Evolutionary conservation across 2,888 invertebrate genomes (phyloP).

Genomic region (Caenorhabditis uteleia): DNA sequence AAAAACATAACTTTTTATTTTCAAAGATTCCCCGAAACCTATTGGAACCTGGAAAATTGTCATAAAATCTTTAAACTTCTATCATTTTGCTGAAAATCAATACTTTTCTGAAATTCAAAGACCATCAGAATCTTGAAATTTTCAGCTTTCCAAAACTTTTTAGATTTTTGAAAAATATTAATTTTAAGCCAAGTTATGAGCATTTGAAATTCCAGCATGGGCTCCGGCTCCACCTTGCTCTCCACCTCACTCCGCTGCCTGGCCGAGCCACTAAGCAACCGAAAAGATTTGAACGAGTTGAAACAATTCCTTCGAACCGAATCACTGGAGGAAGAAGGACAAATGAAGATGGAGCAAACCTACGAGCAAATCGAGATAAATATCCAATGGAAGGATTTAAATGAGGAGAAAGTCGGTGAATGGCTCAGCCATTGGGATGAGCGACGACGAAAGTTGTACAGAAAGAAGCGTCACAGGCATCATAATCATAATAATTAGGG

Average conservation of each 20-base stretch:
- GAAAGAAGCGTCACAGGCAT: slow-evolving; percentile 20
- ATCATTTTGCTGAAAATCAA: no score
- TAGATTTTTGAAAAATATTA: background rate
- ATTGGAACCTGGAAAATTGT: no score
- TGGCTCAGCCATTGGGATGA: slow-evolving; percentile 48
- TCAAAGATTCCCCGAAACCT: no score
- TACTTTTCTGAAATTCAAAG: no score
- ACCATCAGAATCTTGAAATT: no score
- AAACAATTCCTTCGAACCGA: slow-evolving; percentile 19
- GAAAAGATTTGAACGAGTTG: slow-evolving; percentile 49
- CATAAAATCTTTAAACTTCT: background rate
- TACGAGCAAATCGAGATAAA: slow-evolving; percentile 57
- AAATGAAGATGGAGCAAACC: slow-evolving; percentile 48
- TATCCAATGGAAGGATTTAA: slow-evolving; percentile 59
- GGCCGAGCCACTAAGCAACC: slow-evolving; percentile 50
- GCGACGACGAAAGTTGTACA: slow-evolving; percentile 21
- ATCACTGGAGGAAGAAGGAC: slow-evolving; percentile 34
- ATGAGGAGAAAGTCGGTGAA: slow-evolving; percentile 47
- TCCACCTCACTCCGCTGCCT: slow-evolving; percentile 42
- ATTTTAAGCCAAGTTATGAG: no score
- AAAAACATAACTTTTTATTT: no score
- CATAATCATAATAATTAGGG: background rate
- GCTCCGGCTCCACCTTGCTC: slow-evolving; percentile 47
- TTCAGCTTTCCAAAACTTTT: no score
- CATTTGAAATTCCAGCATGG: slow-evolving; percentile 46